A percentile compares a stretch with the other conserved stretches of the same genome.
Evolutionary conservation across 2,888 invertebrate genomes (phyloP).

Genomic region (Tholera decimalis): DNA sequence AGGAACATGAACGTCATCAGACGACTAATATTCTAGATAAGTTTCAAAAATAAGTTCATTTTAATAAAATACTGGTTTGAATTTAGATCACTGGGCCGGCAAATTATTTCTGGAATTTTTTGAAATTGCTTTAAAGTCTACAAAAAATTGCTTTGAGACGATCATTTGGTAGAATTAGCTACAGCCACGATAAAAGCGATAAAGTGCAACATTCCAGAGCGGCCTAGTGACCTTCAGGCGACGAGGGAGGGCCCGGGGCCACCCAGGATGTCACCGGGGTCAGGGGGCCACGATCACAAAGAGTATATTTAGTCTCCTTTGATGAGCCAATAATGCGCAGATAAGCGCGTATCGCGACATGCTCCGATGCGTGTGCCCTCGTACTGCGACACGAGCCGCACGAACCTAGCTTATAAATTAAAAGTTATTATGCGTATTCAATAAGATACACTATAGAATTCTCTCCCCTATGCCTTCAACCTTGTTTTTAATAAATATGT

Average conservation of each 20-base stretch:
- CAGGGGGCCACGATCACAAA: conserved; percentile 71
- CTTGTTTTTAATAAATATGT: conserved; percentile 31
- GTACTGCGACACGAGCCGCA: conserved; percentile 57
- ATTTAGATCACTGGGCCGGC: conserved; percentile 23
- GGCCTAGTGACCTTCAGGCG: conserved; percentile 67
- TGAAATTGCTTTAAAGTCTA: conserved; percentile 22
- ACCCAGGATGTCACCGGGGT: conserved; percentile 69
- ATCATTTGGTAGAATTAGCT: conserved; percentile 35
- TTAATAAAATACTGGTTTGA: conserved; percentile 4
- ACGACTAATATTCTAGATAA: background rate
- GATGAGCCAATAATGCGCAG: conserved; percentile 79
- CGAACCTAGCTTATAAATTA: conserved; percentile 55
- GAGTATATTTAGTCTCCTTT: conserved; percentile 83
- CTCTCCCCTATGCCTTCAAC: conserved; percentile 13
- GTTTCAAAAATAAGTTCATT: background rate
- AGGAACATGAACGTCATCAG: background rate
- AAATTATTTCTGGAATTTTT: conserved; percentile 54
- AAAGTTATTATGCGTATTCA: conserved; percentile 34
- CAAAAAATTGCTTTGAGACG: conserved; percentile 49
- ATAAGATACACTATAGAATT: conserved; percentile 17
- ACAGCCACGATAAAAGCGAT: conserved; percentile 35
- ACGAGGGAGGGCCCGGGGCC: conserved; percentile 61
- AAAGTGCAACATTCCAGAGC: conserved; percentile 56
- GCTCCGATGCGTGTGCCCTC: conserved; percentile 70
- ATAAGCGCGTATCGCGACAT: conserved; percentile 80